Evolutionary conservation across 37 sponge, comb jelly and placozoan genomes (phyloP).

Genomic region (Dysidea cf. avara): DNA sequence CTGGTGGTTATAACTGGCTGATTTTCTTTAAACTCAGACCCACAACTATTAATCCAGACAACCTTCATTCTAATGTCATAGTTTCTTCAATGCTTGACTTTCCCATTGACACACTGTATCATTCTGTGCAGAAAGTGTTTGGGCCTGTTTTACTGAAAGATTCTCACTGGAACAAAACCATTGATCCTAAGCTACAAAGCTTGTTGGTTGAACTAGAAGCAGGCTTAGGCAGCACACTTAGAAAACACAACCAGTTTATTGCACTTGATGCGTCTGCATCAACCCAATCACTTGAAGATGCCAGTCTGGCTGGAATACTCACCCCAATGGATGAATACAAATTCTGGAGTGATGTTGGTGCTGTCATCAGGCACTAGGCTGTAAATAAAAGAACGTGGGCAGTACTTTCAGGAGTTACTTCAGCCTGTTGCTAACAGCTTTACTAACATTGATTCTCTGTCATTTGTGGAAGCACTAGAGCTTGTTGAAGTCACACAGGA

Average conservation of each 20-base stretch:
- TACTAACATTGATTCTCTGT: slow-evolving; percentile 56
- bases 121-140: slow-evolving; percentile 80
- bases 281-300: background rate
- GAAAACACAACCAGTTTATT: slow-evolving; percentile 25
- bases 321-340: slow-evolving; percentile 83
- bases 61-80: slow-evolving; percentile 83
- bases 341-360: slow-evolving; percentile 76
- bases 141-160: slow-evolving; percentile 79
- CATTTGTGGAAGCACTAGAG: slow-evolving; percentile 70
- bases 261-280: background rate
- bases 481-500: slow-evolving; percentile 74
- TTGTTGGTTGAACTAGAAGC: slow-evolving; percentile 81
- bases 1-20: slow-evolving; percentile 60
- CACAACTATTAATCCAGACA: slow-evolving; percentile 69
- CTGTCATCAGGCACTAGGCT: slow-evolving; percentile 68
- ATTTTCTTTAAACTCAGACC: slow-evolving; percentile 82
- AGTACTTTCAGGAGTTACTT: slow-evolving; percentile 77
- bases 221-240: slow-evolving; percentile 66
- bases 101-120: slow-evolving; percentile 81
- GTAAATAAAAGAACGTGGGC: slow-evolving; percentile 81
- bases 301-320: slow-evolving; percentile 47
- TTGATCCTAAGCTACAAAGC: slow-evolving; percentile 85
- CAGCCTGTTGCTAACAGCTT: slow-evolving; percentile 71
- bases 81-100: slow-evolving; percentile 82
- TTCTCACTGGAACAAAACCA: slow-evolving; percentile 52